Evolutionary conservation across 2,113 vertebrate species (phyloP).

Genomic region (Holacanthus passer): DNA sequence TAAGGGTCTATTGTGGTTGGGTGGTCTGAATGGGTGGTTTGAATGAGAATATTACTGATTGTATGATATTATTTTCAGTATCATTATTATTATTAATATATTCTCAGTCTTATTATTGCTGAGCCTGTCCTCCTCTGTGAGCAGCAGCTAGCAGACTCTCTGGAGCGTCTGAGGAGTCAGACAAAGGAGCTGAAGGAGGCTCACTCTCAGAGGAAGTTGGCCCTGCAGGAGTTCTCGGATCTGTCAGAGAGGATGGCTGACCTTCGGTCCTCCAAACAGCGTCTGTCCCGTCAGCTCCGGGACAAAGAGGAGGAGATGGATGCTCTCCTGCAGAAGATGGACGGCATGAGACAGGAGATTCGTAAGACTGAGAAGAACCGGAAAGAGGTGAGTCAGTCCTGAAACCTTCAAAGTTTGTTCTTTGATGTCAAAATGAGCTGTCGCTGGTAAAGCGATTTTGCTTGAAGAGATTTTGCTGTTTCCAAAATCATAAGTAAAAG

Average conservation of each 20-base stretch:
- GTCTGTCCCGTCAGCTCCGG: slow-evolving; percentile 91
- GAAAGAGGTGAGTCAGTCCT: slow-evolving; percentile 86
- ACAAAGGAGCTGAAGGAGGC: slow-evolving; percentile 94
- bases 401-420: too few relatives aligned
- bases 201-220: slow-evolving; percentile 92
- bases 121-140: neutral
- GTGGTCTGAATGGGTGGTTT: too few relatives aligned
- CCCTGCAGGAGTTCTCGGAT: slow-evolving; percentile 94
- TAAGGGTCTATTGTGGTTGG: too few relatives aligned
- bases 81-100: too few relatives aligned
- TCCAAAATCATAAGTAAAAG: too few relatives aligned
- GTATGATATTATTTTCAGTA: too few relatives aligned
- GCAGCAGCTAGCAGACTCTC: slow-evolving; percentile 93
- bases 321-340: slow-evolving; percentile 89
- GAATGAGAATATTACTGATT: too few relatives aligned
- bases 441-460: too few relatives aligned
- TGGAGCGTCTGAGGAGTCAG: slow-evolving; percentile 92
- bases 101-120: too few relatives aligned
- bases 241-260: slow-evolving; percentile 93
- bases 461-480: too few relatives aligned
- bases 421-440: neutral
- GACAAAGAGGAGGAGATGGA: slow-evolving; percentile 98
- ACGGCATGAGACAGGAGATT: slow-evolving; percentile 90
- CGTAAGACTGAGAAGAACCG: slow-evolving; percentile 91
- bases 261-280: slow-evolving; percentile 93